Conservation (phyloP, 2,113 vertebrate genomes). For the Brachypteracias leptosomus region DNA sequence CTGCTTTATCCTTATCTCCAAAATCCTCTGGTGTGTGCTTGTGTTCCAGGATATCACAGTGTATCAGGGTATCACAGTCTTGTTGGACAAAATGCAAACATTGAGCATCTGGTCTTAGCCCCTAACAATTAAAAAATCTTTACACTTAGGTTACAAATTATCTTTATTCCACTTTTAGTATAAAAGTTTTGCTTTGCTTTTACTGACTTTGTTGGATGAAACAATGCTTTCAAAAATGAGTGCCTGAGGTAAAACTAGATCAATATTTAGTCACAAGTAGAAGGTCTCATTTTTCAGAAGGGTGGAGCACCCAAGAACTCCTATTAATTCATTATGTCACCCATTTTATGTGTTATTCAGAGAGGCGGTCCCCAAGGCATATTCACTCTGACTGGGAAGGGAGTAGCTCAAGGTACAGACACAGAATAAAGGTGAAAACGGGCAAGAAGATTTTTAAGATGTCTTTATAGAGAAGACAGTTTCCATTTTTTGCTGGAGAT, state of each 20-base stretch:
- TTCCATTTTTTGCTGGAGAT: not conserved
- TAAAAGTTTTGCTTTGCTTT: not conserved
- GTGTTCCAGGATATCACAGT: not conserved
- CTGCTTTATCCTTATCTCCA: not conserved
- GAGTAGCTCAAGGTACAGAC: not conserved
- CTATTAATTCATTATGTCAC: not conserved
- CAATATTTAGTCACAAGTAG: not conserved
- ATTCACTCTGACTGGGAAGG: not conserved
- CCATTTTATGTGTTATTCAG: not conserved
- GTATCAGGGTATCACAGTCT: not conserved
- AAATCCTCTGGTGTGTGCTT: not conserved
- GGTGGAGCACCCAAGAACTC: not conserved
- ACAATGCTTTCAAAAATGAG: not conserved
- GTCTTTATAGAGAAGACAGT: not conserved
- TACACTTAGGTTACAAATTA: not conserved
- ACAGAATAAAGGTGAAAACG: not conserved
- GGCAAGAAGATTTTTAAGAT: not conserved
- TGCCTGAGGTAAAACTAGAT: not conserved
- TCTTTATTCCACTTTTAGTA: not conserved
- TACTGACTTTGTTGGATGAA: not conserved
- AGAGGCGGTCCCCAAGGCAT: not conserved
- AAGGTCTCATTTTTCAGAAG: not conserved
- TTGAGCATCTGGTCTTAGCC: not conserved
- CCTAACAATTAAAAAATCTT: not conserved
- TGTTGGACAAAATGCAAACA: not conserved